Conservation (phyloP, 1,140 invertebrate species). For the Lasioglossum baleicum region DNA sequence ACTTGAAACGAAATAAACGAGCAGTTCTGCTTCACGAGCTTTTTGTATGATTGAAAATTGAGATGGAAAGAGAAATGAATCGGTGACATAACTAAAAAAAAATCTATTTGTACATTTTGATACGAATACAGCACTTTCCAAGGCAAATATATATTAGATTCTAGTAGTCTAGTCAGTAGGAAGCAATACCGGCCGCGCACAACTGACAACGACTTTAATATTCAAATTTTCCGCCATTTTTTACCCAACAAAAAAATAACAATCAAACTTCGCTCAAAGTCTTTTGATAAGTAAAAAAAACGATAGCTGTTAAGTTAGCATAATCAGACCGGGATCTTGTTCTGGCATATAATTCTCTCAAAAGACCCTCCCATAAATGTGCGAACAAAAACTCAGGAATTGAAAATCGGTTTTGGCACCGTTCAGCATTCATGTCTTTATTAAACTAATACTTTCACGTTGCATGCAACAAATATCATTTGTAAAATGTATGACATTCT, state of each 20-base stretch:
- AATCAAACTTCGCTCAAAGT: constrained; percentile 74
- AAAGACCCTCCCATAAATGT: constrained; percentile 41
- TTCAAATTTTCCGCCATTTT: constrained; percentile 70
- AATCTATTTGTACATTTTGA: constrained; percentile 57
- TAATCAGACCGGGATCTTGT: constrained; percentile 57
- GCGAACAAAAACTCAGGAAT: constrained; percentile 52
- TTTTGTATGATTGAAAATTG: constrained; percentile 35
- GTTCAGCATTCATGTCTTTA: constrained; percentile 39
- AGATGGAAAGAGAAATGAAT: constrained; percentile 20
- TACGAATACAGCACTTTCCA: constrained; percentile 65
- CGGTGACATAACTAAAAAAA: constrained; percentile 34
- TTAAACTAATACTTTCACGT: constrained; percentile 28
- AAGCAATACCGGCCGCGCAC: constrained; percentile 75
- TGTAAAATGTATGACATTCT: constrained; percentile 21
- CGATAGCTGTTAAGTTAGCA: constrained; percentile 63
- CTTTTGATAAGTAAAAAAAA: constrained; percentile 67
- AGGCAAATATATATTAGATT: constrained; percentile 55
- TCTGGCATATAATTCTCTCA: constrained; percentile 39
- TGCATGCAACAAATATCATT: constrained; percentile 38
- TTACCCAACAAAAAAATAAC: constrained; percentile 63
- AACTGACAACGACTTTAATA: constrained; percentile 73
- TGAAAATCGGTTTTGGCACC: constrained; percentile 59
- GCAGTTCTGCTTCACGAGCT: constrained; percentile 40
- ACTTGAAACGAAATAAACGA: background rate
- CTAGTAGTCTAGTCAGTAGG: constrained; percentile 63